These are phyloP conservation scores for Parnassius apollo DNA, from an alignment of 2,888 invertebrate species.

Conservation along the genomic window DNA sequence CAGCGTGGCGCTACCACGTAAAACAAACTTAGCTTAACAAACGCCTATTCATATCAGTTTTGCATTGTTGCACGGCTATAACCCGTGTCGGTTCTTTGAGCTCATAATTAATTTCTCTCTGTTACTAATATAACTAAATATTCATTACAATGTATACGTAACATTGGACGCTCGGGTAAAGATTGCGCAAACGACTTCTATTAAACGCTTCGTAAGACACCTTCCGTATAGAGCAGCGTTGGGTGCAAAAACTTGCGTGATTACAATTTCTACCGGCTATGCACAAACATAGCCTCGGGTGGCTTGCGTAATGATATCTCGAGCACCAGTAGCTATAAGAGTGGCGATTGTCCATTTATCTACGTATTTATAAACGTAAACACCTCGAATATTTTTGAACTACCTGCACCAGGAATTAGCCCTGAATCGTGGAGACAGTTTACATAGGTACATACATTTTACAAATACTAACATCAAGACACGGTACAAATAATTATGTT, in stretches of 20 bases:
- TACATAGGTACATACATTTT: no score
- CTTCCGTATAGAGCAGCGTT: background rate
- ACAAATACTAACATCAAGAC: no score
- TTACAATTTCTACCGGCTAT: background rate
- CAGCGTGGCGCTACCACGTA: no score
- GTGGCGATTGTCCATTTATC: background rate
- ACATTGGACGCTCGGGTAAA: background rate
- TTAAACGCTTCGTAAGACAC: background rate
- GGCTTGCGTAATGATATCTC: conserved; percentile 1
- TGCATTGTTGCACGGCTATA: no score
- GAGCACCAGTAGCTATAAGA: background rate
- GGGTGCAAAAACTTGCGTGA: background rate
- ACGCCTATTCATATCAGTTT: no score
- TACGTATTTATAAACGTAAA: no score
- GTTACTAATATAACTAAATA: background rate
- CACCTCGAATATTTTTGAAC: no score
- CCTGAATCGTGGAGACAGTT: no score
- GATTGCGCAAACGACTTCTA: background rate
- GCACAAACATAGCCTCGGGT: background rate
- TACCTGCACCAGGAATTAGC: no score
- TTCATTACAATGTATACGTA: background rate
- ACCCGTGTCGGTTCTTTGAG: no score
- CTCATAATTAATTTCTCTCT: background rate
- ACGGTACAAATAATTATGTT: no score
- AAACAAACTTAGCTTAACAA: no score